phyloP scores from a whole-genome alignment of 2,888 invertebrate genomes.

The Ametastegia equiseti region DNA sequence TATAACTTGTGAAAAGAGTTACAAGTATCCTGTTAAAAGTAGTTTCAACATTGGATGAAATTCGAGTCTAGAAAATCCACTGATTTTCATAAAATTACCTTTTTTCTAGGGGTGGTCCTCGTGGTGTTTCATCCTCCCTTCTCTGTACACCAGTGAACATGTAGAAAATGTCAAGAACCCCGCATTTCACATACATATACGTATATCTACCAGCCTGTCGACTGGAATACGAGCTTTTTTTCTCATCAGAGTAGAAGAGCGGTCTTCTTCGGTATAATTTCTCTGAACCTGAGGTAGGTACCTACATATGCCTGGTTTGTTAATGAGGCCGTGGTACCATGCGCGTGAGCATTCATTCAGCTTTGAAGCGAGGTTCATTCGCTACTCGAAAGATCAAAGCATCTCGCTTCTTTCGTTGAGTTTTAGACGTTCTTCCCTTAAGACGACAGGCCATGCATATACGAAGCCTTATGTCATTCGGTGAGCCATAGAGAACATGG shows the following conservation, averaged over 20 bases:
- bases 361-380: conserved; percentile 21
- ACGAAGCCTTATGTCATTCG: background rate
- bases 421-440: background rate
- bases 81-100: no score
- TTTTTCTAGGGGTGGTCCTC: no score
- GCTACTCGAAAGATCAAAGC: conserved; percentile 36
- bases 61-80: no score
- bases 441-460: no score
- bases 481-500: background rate
- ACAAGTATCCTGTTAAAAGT: no score
- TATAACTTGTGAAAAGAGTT: no score
- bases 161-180: background rate
- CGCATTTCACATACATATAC: background rate
- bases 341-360: conserved; percentile 13
- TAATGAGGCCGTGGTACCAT: conserved; percentile 25
- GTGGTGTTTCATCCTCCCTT: no score
- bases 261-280: background rate
- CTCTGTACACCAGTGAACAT: background rate
- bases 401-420: conserved; percentile 1
- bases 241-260: background rate
- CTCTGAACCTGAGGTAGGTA: background rate
- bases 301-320: conserved; percentile 10
- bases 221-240: background rate
- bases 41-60: background rate
- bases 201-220: background rate